phyloP scores from a whole-genome alignment of 2,888 invertebrate genomes.

The Dynastes grantii region DNA sequence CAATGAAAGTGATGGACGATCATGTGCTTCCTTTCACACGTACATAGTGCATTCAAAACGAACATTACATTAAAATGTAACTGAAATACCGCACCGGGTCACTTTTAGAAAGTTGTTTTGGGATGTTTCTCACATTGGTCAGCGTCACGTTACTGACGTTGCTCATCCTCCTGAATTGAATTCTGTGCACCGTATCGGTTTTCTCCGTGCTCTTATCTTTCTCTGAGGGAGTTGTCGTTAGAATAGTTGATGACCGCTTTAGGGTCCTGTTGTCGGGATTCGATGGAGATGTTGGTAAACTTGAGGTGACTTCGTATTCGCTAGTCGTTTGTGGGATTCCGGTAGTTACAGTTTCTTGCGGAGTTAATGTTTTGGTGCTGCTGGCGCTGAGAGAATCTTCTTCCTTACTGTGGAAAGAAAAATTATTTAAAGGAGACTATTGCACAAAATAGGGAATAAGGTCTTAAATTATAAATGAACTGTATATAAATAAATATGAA shows the following conservation, averaged over 20 bases:
- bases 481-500: no score
- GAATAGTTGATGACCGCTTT: conserved; percentile 70
- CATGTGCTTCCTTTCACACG: neutral
- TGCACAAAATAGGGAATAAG: no score
- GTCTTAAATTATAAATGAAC: no score
- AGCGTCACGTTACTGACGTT: conserved; percentile 75
- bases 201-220: conserved; percentile 66
- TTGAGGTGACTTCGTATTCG: conserved; percentile 64
- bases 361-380: conserved; percentile 68
- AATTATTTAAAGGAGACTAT: no score
- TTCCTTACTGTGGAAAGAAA: conserved; percentile 61
- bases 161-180: conserved; percentile 68
- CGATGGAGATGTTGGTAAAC: conserved; percentile 64
- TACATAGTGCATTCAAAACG: neutral
- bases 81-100: conserved; percentile 67
- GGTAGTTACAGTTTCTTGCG: conserved; percentile 60
- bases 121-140: conserved; percentile 75
- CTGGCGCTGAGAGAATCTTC: conserved; percentile 65
- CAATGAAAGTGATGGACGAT: neutral
- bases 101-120: conserved; percentile 66
- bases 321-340: conserved; percentile 57
- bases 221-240: conserved; percentile 58
- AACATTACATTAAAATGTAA: conserved; percentile 2
- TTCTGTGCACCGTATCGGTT: conserved; percentile 52
- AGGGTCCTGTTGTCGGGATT: conserved; percentile 64